phyloP scores from a whole-genome alignment of 2,113 vertebrate genomes.

The Syngnathus typhle region DNA sequence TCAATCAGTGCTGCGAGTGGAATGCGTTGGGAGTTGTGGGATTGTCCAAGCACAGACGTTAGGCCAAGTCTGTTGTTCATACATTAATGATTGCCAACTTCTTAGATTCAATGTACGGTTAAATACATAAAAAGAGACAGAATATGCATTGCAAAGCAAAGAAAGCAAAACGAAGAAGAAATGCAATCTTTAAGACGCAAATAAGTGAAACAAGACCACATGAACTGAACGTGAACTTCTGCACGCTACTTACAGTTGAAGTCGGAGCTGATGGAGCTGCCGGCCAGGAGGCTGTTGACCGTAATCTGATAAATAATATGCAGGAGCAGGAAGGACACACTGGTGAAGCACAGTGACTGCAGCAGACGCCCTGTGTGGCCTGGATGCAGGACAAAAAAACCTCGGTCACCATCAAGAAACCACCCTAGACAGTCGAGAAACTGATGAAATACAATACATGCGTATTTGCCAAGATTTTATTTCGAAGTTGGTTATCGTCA shows the following conservation, averaged over 20 bases:
- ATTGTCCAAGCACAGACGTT: not conserved
- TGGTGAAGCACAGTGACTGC: constrained; percentile 91
- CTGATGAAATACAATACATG: too few species aligned
- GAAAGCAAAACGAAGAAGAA: not conserved
- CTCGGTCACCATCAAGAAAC: constrained; percentile 20
- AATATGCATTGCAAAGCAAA: too few species aligned
- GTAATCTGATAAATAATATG: constrained; percentile 97
- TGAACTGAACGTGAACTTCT: constrained; percentile 3
- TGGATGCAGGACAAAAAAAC: constrained; percentile 46
- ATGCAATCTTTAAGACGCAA: not conserved
- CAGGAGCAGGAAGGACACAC: constrained; percentile 89
- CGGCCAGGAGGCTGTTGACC: constrained; percentile 86
- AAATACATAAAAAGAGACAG: too few species aligned
- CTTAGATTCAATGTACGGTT: not conserved
- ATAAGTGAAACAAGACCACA: not conserved
- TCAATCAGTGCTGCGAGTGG: not conserved
- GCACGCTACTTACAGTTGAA: constrained; percentile 88
- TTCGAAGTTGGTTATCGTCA: too few species aligned
- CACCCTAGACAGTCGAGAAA: not conserved
- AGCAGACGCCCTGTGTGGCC: constrained; percentile 92
- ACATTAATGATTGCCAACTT: not conserved
- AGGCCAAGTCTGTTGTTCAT: too few species aligned
- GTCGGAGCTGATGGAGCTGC: constrained; percentile 69
- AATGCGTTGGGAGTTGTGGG: not conserved
- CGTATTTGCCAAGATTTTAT: too few species aligned